Evolutionary conservation across 2,797 vertebrate species (phyloP).

Genomic region (Chrosomus eos): DNA sequence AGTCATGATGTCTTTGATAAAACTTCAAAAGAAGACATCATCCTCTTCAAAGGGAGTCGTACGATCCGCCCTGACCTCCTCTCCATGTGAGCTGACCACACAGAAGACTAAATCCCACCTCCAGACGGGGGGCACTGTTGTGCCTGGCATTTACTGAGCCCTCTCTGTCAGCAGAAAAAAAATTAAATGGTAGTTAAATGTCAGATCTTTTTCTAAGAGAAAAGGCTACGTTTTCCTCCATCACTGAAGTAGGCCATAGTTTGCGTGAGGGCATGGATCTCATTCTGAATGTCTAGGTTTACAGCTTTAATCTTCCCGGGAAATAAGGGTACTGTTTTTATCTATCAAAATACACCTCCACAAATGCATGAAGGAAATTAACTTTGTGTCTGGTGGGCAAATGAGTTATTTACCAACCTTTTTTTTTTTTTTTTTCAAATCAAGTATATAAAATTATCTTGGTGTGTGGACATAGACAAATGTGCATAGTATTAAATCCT

Average conservation of each 20-base stretch:
- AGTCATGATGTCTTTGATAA: constrained; percentile 32
- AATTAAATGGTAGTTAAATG: constrained; percentile 71
- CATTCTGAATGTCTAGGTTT: constrained; percentile 72
- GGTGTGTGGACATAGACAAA: not conserved
- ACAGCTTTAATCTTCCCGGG: constrained; percentile 60
- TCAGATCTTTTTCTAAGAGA: constrained; percentile 64
- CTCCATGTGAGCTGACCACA: constrained; percentile 19
- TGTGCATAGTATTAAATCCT: not conserved
- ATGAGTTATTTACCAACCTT: not conserved
- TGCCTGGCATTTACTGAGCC: constrained; percentile 68
- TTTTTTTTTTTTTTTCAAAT: not conserved
- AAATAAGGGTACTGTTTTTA: constrained; percentile 54
- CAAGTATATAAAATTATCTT: not conserved
- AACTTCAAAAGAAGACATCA: constrained; percentile 43
- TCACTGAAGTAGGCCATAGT: constrained; percentile 45
- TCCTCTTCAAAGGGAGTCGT: constrained; percentile 35
- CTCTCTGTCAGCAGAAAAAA: constrained; percentile 60
- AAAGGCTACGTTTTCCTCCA: constrained; percentile 70
- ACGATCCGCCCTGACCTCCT: constrained; percentile 30
- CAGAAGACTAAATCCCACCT: constrained; percentile 39
- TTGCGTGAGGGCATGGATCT: constrained; percentile 43
- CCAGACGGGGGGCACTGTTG: constrained; percentile 34
- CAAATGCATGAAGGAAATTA: not conserved
- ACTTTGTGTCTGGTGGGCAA: not conserved
- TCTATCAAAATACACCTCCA: constrained; percentile 59